phyloP scores from a whole-genome alignment of 2,888 invertebrate species.

The Mayetiola destructor region DNA sequence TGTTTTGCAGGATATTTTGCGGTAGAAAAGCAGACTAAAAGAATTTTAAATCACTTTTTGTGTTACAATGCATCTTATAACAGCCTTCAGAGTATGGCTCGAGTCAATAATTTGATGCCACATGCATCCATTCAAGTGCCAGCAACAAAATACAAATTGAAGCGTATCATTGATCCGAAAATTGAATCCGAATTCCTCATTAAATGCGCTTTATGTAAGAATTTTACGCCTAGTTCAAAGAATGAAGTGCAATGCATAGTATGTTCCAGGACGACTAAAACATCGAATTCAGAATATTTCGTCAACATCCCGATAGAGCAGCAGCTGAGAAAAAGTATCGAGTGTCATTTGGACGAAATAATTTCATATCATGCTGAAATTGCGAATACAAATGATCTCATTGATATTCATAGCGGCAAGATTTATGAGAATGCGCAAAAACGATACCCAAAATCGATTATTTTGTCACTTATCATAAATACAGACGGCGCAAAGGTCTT shows the following conservation, averaged over 20 bases:
- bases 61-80: no score
- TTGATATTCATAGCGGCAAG: neutral
- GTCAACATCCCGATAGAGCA: neutral
- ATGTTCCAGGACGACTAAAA: neutral
- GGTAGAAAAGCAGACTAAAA: no score
- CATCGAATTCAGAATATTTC: neutral
- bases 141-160: no score
- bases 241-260: neutral
- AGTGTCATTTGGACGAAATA: neutral
- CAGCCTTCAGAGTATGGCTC: no score
- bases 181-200: no score
- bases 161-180: no score
- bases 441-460: neutral
- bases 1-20: no score
- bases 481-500: neutral
- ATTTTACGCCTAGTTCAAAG: neutral
- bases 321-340: neutral
- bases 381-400: neutral
- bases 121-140: no score
- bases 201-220: no score
- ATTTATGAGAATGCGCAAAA: neutral
- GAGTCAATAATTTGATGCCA: no score
- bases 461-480: neutral
- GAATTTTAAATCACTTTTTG: no score
- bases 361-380: neutral